Conservation (phyloP, 2,113 vertebrate species). For the Coptodon bakossiorum region DNA sequence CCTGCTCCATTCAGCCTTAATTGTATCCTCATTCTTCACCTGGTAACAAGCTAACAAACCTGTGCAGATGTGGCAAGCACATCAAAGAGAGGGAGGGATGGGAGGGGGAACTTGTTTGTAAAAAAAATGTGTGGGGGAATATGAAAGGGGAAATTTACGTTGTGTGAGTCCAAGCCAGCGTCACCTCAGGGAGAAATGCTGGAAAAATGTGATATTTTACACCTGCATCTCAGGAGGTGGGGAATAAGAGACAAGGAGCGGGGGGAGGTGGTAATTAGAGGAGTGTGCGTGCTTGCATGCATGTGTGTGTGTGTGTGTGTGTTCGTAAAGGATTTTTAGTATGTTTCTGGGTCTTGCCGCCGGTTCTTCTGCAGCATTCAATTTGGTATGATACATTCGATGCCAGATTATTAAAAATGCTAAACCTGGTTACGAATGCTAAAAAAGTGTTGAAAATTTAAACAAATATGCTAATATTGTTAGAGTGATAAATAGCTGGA, state of each 20-base stretch:
- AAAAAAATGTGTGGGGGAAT: constrained; percentile 53
- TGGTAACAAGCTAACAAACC: constrained; percentile 71
- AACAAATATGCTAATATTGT: constrained; percentile 65
- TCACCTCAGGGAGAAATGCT: constrained; percentile 75
- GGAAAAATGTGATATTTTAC: constrained; percentile 79
- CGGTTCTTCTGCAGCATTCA: constrained; percentile 60
- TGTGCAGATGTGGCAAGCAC: constrained; percentile 71
- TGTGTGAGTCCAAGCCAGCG: constrained; percentile 72
- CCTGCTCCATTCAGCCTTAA: constrained; percentile 51
- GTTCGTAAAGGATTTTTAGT: constrained; percentile 41
- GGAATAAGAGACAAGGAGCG: constrained; percentile 44
- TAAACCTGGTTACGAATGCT: constrained; percentile 54
- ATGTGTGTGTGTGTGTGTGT: not conserved
- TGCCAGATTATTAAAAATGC: constrained; percentile 63
- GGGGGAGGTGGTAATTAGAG: constrained; percentile 63
- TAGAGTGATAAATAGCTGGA: constrained; percentile 62
- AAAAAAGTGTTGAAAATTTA: constrained; percentile 46
- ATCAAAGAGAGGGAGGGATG: constrained; percentile 65
- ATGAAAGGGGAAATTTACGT: constrained; percentile 70
- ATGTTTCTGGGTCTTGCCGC: constrained; percentile 64
- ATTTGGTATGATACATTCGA: constrained; percentile 35
- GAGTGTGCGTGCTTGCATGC: constrained; percentile 15
- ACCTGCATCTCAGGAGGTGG: constrained; percentile 73
- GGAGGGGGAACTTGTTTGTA: constrained; percentile 70
- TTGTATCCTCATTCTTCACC: constrained; percentile 66